phyloP scores from a whole-genome alignment of 1,140 invertebrate species.

The Drosophila repletoides region DNA sequence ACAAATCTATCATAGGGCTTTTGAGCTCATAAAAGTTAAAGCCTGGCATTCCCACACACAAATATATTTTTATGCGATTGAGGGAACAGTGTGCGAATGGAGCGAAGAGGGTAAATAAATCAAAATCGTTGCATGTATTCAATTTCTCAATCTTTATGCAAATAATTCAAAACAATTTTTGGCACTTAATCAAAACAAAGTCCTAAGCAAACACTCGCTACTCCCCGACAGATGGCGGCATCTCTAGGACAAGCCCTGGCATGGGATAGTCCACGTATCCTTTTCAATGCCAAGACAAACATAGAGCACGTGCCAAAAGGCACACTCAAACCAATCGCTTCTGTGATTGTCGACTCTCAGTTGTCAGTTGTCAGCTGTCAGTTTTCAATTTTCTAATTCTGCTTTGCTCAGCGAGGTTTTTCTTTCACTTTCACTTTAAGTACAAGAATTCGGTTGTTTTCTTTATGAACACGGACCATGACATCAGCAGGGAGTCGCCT shows the following conservation, averaged over 20 bases:
- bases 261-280: slow-evolving; percentile 6
- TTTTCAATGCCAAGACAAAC: slow-evolving; percentile 23
- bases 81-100: slow-evolving; percentile 12
- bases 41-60: slow-evolving; percentile 21
- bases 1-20: slow-evolving; percentile 67
- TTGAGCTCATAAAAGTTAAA: slow-evolving; percentile 57
- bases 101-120: slow-evolving; percentile 49
- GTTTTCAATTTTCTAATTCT: slow-evolving; percentile 38
- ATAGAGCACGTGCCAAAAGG: slow-evolving; percentile 21
- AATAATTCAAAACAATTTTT: slow-evolving; percentile 69
- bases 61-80: slow-evolving; percentile 39
- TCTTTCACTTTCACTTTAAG: background rate
- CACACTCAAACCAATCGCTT: background rate
- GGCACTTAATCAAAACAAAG: slow-evolving; percentile 71
- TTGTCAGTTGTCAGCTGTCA: slow-evolving; percentile 18
- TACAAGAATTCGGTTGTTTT: slow-evolving; percentile 53
- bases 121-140: slow-evolving; percentile 46
- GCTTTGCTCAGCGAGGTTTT: slow-evolving; percentile 15
- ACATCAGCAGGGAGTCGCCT: slow-evolving; percentile 58
- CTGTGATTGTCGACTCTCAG: slow-evolving; percentile 11
- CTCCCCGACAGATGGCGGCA: slow-evolving; percentile 6
- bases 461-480: slow-evolving; percentile 58
- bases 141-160: slow-evolving; percentile 69
- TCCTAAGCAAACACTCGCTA: slow-evolving; percentile 59
- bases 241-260: slow-evolving; percentile 29